phyloP scores from a whole-genome alignment of 2,113 vertebrate genomes.

The Bujurquina vittata region DNA sequence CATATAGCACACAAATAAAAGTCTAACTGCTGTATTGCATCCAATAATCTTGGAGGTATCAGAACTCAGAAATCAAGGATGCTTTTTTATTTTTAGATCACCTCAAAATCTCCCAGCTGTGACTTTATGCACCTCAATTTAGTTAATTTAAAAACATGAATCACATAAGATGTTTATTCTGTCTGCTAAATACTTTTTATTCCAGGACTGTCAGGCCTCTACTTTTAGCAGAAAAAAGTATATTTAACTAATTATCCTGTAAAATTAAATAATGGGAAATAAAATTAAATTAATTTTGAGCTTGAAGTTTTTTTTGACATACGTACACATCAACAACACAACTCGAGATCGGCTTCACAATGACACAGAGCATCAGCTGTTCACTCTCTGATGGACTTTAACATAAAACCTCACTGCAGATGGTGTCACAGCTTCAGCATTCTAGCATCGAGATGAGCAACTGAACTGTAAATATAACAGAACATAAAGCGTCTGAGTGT shows the following conservation, averaged over 20 bases:
- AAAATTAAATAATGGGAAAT: not conserved
- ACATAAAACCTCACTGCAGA: not conserved
- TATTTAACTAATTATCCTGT: not conserved
- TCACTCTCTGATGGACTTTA: not conserved
- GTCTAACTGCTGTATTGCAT: no score
- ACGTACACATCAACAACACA: not conserved
- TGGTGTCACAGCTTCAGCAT: not conserved
- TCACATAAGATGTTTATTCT: no score
- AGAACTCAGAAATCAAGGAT: no score
- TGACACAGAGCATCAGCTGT: not conserved
- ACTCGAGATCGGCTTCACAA: not conserved
- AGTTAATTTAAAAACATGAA: no score
- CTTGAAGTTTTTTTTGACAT: not conserved
- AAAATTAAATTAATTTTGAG: not conserved
- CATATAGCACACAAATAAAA: no score
- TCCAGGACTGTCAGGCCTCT: no score
- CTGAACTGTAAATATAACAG: not conserved
- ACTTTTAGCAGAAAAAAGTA: no score
- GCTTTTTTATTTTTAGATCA: no score
- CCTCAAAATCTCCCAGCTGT: no score
- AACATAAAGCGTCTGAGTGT: not conserved
- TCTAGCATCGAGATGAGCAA: not conserved
- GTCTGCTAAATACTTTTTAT: no score
- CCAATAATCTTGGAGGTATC: no score
- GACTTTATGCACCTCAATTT: no score